Evolutionary conservation across 2,113 vertebrate genomes (phyloP).

Genomic region (Cyanoderma ruficeps): DNA sequence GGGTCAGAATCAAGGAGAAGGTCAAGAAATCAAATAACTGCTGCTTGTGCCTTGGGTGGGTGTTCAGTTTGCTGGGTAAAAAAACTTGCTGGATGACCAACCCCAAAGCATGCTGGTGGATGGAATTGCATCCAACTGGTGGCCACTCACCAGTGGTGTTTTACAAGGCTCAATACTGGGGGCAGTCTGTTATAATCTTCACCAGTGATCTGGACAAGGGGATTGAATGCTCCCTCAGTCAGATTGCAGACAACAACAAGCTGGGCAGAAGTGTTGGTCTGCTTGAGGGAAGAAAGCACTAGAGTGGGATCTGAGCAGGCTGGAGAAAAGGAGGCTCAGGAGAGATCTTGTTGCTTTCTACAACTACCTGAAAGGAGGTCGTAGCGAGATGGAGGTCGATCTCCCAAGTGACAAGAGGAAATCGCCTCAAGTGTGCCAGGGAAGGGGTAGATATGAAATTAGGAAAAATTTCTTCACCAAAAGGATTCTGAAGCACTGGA

Average conservation of each 20-base stretch:
- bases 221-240: not conserved
- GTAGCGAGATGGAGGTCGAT: rapidly evolving
- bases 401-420: not conserved
- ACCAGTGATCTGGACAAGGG: not conserved
- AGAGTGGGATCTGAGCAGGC: not conserved
- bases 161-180: not conserved
- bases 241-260: not conserved
- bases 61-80: not conserved
- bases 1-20: not conserved
- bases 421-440: not conserved
- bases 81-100: not conserved
- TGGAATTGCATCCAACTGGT: not conserved
- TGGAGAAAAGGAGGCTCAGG: not conserved
- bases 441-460: not conserved
- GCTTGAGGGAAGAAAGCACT: not conserved
- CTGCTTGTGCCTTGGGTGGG: not conserved
- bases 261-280: not conserved
- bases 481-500: not conserved
- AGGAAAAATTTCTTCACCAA: not conserved
- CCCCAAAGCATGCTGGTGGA: not conserved
- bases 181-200: not conserved
- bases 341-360: not conserved
- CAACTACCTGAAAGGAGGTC: not conserved
- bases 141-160: not conserved
- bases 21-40: not conserved